Evolutionary conservation across 2,113 vertebrate species (phyloP).

Genomic region (Rousettus leschenaultii): DNA sequence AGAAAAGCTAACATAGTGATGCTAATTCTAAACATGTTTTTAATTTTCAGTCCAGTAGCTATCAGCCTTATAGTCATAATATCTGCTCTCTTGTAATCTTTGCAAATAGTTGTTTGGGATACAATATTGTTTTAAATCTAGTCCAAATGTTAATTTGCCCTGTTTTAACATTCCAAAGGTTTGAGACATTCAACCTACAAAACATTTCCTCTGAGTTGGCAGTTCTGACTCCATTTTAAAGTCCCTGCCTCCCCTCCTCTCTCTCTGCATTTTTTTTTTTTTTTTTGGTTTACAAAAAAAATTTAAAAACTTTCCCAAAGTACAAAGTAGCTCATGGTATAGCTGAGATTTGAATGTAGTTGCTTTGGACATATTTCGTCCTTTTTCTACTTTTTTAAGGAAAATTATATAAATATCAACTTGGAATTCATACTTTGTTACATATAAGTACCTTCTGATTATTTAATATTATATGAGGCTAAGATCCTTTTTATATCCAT

Average conservation of each 20-base stretch:
- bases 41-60: background rate
- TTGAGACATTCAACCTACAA: background rate
- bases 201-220: background rate
- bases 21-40: background rate
- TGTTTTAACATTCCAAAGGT: background rate
- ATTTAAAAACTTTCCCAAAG: background rate
- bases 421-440: background rate
- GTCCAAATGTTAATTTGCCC: background rate
- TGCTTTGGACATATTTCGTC: background rate
- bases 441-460: background rate
- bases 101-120: background rate
- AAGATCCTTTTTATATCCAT: background rate
- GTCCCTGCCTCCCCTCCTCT: background rate
- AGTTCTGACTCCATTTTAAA: background rate
- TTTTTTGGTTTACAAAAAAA: background rate
- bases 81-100: background rate
- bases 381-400: background rate
- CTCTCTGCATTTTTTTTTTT: background rate
- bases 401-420: background rate
- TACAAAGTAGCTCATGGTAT: background rate
- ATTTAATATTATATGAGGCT: background rate
- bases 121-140: background rate
- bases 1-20: background rate
- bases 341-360: background rate
- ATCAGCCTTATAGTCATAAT: background rate